Evolutionary conservation across 2,888 invertebrate genomes (phyloP), one percentile per base, ranked within the genome.

Genomic region (Cynaeus angustus): DNA sequence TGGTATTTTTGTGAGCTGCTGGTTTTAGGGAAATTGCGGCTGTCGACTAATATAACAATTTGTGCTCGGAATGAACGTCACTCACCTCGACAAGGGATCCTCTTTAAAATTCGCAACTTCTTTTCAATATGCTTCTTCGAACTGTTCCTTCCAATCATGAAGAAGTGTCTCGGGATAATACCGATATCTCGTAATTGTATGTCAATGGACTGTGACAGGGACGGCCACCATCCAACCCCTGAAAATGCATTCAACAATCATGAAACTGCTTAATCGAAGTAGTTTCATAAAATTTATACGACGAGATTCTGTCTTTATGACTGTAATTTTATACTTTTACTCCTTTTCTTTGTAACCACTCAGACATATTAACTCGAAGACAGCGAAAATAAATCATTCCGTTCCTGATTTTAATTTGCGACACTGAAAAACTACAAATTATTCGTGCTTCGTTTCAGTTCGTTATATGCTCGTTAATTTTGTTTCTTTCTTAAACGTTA

Each of bases 211-310:
- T 87, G 86, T 12, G 88, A 86, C 58, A 89, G 80, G 65, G 83
- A 85, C 62, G 87, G 86, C 88, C 89, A 89, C 82, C 88, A 87
- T 61, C 88, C 87, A 56, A 84, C 82, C 80, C 86, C 89, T 89
- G 84, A 5, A 85, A 69, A 48, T 53, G 21, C 45, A 56, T 53
- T n/a, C 46, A 46, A 56, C 66, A 66, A 50, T 46, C 45, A n/a
- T 65, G 46, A 66, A 66, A 65, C 30, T 59, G 59, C 59, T 59
- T 53, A 52, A 52, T 64, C 52, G 43, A 9, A 43, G 52, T 30
- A 48, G 26, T 38, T 48, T 48, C 33, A 33, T 33, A 61, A 28
- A 50, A 50, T 62, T 62, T 59, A n/a, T n/a, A 59, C 46, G 59
- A 43, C 21, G 10, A 58, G 58, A 58, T 58, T 58, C 28, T 9